Base-by-base conservation (phyloP, 2,888 invertebrate species). In the Leucania comma region DNA sequence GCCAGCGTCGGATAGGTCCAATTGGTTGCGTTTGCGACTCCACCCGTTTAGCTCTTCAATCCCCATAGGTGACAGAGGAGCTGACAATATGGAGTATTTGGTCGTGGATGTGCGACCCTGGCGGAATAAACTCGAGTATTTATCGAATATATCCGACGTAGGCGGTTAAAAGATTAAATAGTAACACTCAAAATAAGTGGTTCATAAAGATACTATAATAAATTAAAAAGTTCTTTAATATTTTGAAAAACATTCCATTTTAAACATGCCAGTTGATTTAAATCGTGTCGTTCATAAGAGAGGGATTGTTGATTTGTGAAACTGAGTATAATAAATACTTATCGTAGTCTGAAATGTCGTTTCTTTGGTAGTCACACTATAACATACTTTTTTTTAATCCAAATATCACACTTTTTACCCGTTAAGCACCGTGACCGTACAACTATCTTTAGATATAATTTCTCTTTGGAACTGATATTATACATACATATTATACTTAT, bases 361-460 rank as follows among this genome's bases (percentile, higher is more conserved):
- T 84, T 89, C 90, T 90, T 90, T 91, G 91, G 89, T 89, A 88
- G 87, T 87, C 87, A 82, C 82, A 83, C 80, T 86, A 85, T 83
- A 73, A 82, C 82, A 82, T 82, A 85, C 81, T 76, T 82, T 86
- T 42, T 80, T 68, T 84, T 84, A 80, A 87, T 87, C 82, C 88
- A 87, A 90, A 90, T 92, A 93, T 91, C 92, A 93, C 91, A 92
- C 91, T 75, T 86, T 84, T 85, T 89, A 90, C 89, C 89, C 89
- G 86, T 89, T 88, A 89, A 90, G 90, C 91, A 93, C 91, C 91
- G 85, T 86, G 79, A 80, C 84, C 83, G 62, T 83, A 72, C 32
- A 67, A 57, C 69, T 84, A 81, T 82, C 74, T 81, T 84, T 84
- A 81, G 74, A 75, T 74, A 71, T 74, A 86, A 86, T 83, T 85